Evolutionary conservation across 2,113 vertebrate genomes (phyloP).

Genomic region (Solea senegalensis): DNA sequence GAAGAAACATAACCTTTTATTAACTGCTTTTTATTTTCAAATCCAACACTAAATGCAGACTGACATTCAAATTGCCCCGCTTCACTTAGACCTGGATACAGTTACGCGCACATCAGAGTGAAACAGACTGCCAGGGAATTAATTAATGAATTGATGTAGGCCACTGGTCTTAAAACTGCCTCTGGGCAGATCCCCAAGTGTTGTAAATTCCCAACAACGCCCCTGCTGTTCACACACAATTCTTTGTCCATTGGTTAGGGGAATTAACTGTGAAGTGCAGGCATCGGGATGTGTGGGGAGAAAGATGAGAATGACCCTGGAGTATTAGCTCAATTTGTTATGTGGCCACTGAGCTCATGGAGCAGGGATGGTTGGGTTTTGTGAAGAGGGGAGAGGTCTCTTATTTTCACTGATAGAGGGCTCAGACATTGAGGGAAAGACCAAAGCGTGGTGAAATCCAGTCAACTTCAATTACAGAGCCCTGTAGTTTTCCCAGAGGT

Average conservation of each 20-base stretch:
- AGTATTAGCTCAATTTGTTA: slow-evolving; percentile 63
- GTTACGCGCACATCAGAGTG: slow-evolving; percentile 15
- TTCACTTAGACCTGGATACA: slow-evolving; percentile 1
- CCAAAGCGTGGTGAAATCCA: slow-evolving; percentile 68
- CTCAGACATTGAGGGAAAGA: slow-evolving; percentile 64
- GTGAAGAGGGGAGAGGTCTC: slow-evolving; percentile 63
- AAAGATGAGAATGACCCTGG: slow-evolving; percentile 65
- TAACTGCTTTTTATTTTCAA: too few species aligned
- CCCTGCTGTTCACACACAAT: slow-evolving; percentile 43
- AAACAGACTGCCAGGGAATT: slow-evolving; percentile 1
- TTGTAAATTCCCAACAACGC: slow-evolving; percentile 47
- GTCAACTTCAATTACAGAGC: slow-evolving; percentile 75
- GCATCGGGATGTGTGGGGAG: slow-evolving; percentile 29
- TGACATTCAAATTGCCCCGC: not conserved
- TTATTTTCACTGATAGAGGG: slow-evolving; percentile 69
- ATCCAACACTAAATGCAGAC: not conserved
- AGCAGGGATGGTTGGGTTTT: slow-evolving; percentile 44
- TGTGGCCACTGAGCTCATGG: slow-evolving; percentile 45
- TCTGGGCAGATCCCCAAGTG: slow-evolving; percentile 27
- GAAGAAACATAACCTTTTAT: too few species aligned
- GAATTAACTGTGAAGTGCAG: slow-evolving; percentile 63
- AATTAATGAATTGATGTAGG: slow-evolving; percentile 18
- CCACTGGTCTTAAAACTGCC: slow-evolving; percentile 7
- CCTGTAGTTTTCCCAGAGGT: slow-evolving; percentile 73
- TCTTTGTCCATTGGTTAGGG: slow-evolving; percentile 48